Percentiles rank a stretch among this genome's conserved stretches.
Evolutionary conservation across 2,888 invertebrate genomes (phyloP).

Genomic region (Drosophila acutilabella): DNA sequence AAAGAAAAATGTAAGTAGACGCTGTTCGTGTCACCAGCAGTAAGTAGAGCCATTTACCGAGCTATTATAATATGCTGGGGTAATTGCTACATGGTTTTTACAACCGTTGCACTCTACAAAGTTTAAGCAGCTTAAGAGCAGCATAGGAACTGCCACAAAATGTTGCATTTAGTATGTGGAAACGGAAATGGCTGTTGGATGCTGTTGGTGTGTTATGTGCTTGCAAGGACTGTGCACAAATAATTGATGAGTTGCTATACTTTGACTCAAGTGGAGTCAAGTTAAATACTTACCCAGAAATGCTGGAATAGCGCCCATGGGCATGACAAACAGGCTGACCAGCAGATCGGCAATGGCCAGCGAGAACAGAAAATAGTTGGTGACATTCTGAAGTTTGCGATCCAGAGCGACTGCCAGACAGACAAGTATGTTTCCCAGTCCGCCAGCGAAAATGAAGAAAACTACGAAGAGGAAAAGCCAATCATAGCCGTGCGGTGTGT

Average conservation of each 20-base stretch:
- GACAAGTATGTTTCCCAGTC: conserved; percentile 96
- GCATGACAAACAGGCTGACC: conserved; percentile 98
- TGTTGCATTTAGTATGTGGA: conserved; percentile 15
- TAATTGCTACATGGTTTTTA: conserved; percentile 19
- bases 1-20: not conserved
- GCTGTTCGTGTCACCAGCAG: not conserved
- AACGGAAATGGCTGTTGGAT: conserved; percentile 6
- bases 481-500: conserved; percentile 86
- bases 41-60: conserved; percentile 12
- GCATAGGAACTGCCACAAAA: not conserved
- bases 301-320: conserved; percentile 96
- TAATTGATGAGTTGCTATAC: conserved; percentile 49
- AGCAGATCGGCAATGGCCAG: conserved; percentile 96
- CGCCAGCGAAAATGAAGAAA: conserved; percentile 94
- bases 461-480: conserved; percentile 94
- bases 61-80: conserved; percentile 20
- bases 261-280: not conserved
- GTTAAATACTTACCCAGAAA: conserved; percentile 92
- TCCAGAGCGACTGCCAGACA: conserved; percentile 97
- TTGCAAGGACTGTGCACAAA: conserved; percentile 37
- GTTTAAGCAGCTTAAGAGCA: conserved; percentile 18
- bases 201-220: conserved; percentile 11
- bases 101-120: conserved; percentile 15
- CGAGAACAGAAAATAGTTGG: conserved; percentile 97
- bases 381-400: conserved; percentile 95